Conservation (phyloP, 1,140 invertebrate genomes). For the Bradynema listronoti region DNA sequence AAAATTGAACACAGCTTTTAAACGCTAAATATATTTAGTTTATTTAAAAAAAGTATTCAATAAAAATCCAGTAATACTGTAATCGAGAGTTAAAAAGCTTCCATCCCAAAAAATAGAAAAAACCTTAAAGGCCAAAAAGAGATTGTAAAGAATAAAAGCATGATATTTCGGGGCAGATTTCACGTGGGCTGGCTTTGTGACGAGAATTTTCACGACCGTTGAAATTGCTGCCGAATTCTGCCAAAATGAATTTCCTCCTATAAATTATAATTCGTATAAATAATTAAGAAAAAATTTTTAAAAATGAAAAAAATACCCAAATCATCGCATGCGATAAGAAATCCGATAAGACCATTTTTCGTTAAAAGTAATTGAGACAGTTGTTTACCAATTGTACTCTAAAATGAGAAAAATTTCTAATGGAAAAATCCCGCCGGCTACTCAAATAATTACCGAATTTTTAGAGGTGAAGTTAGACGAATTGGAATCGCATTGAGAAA, state of each 20-base stretch:
- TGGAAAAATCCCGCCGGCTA: too few species aligned
- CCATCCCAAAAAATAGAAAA: not conserved
- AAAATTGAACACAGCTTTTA: too few species aligned
- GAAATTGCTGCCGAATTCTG: constrained; percentile 5
- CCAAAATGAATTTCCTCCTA: constrained; percentile 16
- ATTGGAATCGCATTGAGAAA: too few species aligned
- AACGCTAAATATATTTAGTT: too few species aligned
- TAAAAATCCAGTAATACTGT: too few species aligned
- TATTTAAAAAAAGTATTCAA: too few species aligned
- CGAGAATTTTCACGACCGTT: constrained; percentile 4
- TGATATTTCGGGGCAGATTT: constrained; percentile 2
- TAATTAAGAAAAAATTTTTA: not conserved
- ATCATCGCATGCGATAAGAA: not conserved
- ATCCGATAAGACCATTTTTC: not conserved
- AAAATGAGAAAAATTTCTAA: not conserved
- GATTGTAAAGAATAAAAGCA: constrained; percentile 6
- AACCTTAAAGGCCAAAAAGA: constrained; percentile 6
- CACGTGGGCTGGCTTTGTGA: constrained; percentile 4
- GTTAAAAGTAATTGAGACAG: not conserved
- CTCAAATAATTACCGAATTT: too few species aligned
- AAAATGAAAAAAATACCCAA: not conserved
- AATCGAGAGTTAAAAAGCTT: too few species aligned
- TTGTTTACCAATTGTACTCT: constrained; percentile 1
- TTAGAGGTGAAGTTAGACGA: too few species aligned
- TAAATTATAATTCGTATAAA: not conserved